Evolutionary conservation across 2,797 vertebrate species (phyloP).

Genomic region (Synaphobranchus kaupii): DNA sequence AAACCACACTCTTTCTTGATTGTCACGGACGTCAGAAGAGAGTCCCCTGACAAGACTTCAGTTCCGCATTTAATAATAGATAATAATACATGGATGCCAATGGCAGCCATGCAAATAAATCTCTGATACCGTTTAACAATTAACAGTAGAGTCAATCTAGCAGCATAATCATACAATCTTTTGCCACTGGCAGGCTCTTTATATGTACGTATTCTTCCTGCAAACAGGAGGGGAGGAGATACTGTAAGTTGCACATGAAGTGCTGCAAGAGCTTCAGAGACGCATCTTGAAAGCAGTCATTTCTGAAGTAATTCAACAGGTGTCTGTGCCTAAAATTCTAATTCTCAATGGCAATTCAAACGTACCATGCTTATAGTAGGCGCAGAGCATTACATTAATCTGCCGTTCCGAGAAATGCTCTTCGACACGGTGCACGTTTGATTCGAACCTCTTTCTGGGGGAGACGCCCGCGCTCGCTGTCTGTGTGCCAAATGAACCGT

Average conservation of each 20-base stretch:
- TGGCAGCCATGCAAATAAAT: background rate
- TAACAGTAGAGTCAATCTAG: conserved; percentile 38
- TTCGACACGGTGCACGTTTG: background rate
- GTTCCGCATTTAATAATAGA: conserved; percentile 50
- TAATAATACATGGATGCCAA: conserved; percentile 18
- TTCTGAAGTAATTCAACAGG: background rate
- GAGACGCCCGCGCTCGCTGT: background rate
- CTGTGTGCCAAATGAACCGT: background rate
- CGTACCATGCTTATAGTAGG: background rate
- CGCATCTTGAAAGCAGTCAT: background rate
- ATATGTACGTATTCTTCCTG: background rate
- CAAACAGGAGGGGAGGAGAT: background rate
- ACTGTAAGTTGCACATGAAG: background rate
- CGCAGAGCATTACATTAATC: background rate
- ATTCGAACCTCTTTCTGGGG: background rate
- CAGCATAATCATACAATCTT: background rate
- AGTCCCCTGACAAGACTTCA: conserved; percentile 45
- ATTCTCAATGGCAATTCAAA: background rate
- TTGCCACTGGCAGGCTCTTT: background rate
- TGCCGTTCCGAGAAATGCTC: background rate
- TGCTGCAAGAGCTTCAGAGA: background rate
- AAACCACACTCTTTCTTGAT: conserved; percentile 55
- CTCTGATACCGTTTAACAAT: conserved; percentile 26
- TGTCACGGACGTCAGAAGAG: conserved; percentile 49
- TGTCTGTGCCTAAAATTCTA: background rate